Percentiles rank a stretch among this genome's conserved stretches.
Conservation (phyloP, 2,888 invertebrate genomes). For the Cheilosia grossa region DNA sequence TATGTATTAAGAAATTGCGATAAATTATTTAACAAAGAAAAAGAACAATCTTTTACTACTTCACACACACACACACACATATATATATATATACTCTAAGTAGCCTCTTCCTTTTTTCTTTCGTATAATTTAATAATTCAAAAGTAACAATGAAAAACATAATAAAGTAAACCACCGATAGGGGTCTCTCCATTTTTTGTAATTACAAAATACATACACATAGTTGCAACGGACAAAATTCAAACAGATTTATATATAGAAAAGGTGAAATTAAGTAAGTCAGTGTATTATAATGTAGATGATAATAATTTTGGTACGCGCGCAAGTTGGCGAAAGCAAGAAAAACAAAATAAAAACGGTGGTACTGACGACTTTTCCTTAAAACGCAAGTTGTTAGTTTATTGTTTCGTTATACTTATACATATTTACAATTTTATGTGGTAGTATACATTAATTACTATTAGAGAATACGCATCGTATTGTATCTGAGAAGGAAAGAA, state of each 20-base stretch:
- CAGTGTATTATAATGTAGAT: conserved; percentile 58
- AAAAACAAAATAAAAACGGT: conserved; percentile 20
- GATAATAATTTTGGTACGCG: conserved; percentile 37
- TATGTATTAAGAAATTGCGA: conserved; percentile 68
- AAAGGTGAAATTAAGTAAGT: conserved; percentile 19
- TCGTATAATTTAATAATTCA: conserved; percentile 17
- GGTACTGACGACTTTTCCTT: conserved; percentile 52
- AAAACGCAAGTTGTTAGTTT: conserved; percentile 47
- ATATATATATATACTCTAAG: conserved; percentile 6
- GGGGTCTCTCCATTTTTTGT: conserved; percentile 77
- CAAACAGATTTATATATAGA: conserved; percentile 14
- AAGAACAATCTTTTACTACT: conserved; percentile 63
- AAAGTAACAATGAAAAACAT: conserved; percentile 29
- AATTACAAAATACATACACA: conserved; percentile 41
- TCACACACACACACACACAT: conserved; percentile 13
- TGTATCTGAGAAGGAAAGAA: conserved; percentile 45
- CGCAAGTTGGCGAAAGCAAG: conserved; percentile 13
- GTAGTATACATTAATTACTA: conserved; percentile 56
- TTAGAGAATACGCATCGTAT: conserved; percentile 60
- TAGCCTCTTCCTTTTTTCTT: not conserved
- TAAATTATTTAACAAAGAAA: conserved; percentile 69
- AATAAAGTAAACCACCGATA: conserved; percentile 74
- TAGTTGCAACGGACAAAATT: conserved; percentile 63
- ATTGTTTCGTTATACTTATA: conserved; percentile 40
- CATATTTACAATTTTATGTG: conserved; percentile 30